Base-by-base conservation (phyloP, 2,797 vertebrate species). In the Anolis apletophallus region DNA sequence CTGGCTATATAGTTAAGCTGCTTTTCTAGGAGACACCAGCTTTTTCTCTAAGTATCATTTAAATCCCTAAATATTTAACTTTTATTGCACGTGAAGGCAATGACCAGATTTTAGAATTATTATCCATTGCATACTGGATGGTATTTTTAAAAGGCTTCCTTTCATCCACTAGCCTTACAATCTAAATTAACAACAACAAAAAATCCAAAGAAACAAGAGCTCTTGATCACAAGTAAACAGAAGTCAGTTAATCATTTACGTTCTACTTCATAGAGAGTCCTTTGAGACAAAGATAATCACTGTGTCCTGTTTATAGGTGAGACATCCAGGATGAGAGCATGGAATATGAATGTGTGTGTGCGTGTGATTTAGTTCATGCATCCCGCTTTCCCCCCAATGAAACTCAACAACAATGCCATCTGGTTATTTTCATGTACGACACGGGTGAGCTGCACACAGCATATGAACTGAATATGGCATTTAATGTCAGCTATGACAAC, bases 31-130 rank as follows among this genome's bases (percentile, higher is more conserved):
- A 74, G 55, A 74, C 54, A 40, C 69, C 36, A 46, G 36, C 40
- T 75, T 67, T n/a, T 46, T 71, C 69, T 81, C 29, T 12, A 8
- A 67, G 40, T 12, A 50, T 76, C 13, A 74, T 74, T 84, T 67
- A 77, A 84, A 77, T 67, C 57, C 46, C 13, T 77, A 55, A 84
- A 84, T 68, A 64, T 77, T 84, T 77, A 77, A 68, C 83, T 54
- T 77, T 76, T 77, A 84, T 84, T 77, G 74, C 73, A 19, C 55
- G 8, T 12, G 59, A 36, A 77, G n/a, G 12, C 46, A 34, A 77
- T 34, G 46, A 77, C 16, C 59, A 76, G 74, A 34, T 68, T 84
- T 67, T 77, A 77, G 26, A 75, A 68, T n/a, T 40, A 77, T 68
- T 32, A 21, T 9, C 68, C 46, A 29, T 10, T 36, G 17, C 29